phyloP scores from a whole-genome alignment of 2,888 invertebrate species.

The Dolomedes plantarius region DNA sequence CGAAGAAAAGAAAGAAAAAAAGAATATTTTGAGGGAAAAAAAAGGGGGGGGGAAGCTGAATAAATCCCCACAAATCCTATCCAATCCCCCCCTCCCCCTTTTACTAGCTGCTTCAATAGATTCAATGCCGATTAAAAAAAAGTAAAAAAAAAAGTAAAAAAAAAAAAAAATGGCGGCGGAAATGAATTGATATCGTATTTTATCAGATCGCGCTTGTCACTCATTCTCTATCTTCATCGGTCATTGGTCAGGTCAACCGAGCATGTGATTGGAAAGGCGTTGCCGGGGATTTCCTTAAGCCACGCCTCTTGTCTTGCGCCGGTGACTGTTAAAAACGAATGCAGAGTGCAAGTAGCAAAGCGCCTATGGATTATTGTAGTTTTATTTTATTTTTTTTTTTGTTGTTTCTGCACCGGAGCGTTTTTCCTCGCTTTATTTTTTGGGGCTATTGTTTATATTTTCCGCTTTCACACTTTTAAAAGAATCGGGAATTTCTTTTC shows the following conservation, averaged over 20 bases:
- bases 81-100: slow-evolving; percentile 33
- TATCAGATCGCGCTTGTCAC: slow-evolving; percentile 69
- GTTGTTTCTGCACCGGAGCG: neutral
- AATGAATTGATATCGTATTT: slow-evolving; percentile 71
- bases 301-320: slow-evolving; percentile 76
- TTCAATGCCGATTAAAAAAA: slow-evolving; percentile 42
- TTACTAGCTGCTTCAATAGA: slow-evolving; percentile 47
- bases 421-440: neutral
- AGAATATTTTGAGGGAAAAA: neutral
- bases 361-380: slow-evolving; percentile 59
- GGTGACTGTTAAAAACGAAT: slow-evolving; percentile 67
- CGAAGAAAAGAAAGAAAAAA: neutral
- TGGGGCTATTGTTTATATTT: slow-evolving; percentile 57
- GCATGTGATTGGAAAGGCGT: slow-evolving; percentile 68
- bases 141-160: too few relatives aligned
- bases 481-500: neutral
- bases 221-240: slow-evolving; percentile 64
- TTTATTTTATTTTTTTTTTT: slow-evolving; percentile 24
- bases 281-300: slow-evolving; percentile 60
- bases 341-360: slow-evolving; percentile 38
- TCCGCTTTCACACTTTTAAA: slow-evolving; percentile 62
- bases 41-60: slow-evolving; percentile 30
- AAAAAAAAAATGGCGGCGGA: slow-evolving; percentile 59
- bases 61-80: slow-evolving; percentile 62
- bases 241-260: slow-evolving; percentile 67